These are phyloP conservation scores for Solenopsis invicta DNA, from an alignment of 1,140 invertebrate species.

Conservation along the genomic window DNA sequence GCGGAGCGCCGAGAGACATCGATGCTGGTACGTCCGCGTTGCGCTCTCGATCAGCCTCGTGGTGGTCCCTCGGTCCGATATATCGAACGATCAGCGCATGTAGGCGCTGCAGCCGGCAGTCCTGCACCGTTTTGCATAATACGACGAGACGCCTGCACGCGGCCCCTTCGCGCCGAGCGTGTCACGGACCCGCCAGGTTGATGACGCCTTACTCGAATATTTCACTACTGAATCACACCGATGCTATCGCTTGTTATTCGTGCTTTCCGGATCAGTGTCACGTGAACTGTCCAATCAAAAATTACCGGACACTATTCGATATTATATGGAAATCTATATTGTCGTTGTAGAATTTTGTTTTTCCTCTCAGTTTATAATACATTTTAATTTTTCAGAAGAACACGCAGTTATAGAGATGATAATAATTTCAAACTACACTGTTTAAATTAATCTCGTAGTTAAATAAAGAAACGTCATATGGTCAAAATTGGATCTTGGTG, in stretches of 20 bases:
- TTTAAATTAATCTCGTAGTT: no score
- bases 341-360: background rate
- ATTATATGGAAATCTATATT: background rate
- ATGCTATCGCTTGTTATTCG: slow-evolving; percentile 29
- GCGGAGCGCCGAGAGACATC: slow-evolving; percentile 68
- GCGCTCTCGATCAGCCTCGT: slow-evolving; percentile 67
- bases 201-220: slow-evolving; percentile 75
- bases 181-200: slow-evolving; percentile 69
- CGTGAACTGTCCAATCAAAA: background rate
- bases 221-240: slow-evolving; percentile 56
- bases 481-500: no score
- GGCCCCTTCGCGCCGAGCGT: slow-evolving; percentile 71
- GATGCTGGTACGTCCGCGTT: slow-evolving; percentile 63
- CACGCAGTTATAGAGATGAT: background rate
- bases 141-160: slow-evolving; percentile 80
- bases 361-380: background rate
- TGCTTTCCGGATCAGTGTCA: background rate
- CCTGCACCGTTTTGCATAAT: slow-evolving; percentile 80
- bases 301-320: background rate
- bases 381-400: background rate
- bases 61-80: slow-evolving; percentile 79
- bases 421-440: no score
- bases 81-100: slow-evolving; percentile 77
- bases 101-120: slow-evolving; percentile 74
- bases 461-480: no score